Percentiles rank a stretch among this genome's conserved stretches.
Evolutionary conservation across 2,797 vertebrate species (phyloP).

Genomic region (Kryptopterus vitreolus): DNA sequence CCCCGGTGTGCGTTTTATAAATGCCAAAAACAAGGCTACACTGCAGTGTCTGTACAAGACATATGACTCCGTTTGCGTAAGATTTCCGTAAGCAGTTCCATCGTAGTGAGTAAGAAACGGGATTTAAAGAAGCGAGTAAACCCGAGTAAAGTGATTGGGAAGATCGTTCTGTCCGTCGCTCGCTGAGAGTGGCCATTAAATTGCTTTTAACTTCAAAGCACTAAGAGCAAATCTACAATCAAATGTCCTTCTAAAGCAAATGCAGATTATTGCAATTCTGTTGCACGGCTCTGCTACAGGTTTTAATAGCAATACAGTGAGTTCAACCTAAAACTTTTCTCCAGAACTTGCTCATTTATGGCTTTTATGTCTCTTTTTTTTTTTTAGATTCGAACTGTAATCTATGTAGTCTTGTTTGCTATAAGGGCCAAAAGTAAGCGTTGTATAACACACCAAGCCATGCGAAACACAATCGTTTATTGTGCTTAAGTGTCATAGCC

Average conservation of each 20-base stretch:
- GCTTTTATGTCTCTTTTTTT: background rate
- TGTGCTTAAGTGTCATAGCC: constrained; percentile 58
- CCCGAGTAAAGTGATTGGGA: constrained; percentile 37
- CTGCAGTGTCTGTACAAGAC: constrained; percentile 8
- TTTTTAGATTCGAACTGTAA: background rate
- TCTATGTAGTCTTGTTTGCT: constrained; percentile 29
- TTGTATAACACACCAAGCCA: constrained; percentile 15
- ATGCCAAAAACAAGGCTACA: constrained; percentile 2
- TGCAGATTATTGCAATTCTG: constrained; percentile 31
- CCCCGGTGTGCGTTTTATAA: no score
- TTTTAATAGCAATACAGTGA: background rate
- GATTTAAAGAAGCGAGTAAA: constrained; percentile 45
- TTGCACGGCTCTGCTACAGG: constrained; percentile 7
- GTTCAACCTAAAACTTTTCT: background rate
- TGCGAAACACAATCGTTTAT: constrained; percentile 31
- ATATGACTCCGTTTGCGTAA: constrained; percentile 15
- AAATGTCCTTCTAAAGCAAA: constrained; percentile 16
- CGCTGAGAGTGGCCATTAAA: constrained; percentile 52
- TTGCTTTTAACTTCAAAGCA: constrained; percentile 57
- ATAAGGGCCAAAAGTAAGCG: constrained; percentile 17
- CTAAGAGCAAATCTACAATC: constrained; percentile 38
- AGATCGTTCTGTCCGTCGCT: constrained; percentile 37
- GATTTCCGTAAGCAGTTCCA: constrained; percentile 20
- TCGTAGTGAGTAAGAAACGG: constrained; percentile 12
- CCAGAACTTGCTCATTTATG: background rate